These are phyloP conservation scores for Helicoverpa assulta DNA, from an alignment of 2,888 invertebrate genomes.

Conservation along the genomic window DNA sequence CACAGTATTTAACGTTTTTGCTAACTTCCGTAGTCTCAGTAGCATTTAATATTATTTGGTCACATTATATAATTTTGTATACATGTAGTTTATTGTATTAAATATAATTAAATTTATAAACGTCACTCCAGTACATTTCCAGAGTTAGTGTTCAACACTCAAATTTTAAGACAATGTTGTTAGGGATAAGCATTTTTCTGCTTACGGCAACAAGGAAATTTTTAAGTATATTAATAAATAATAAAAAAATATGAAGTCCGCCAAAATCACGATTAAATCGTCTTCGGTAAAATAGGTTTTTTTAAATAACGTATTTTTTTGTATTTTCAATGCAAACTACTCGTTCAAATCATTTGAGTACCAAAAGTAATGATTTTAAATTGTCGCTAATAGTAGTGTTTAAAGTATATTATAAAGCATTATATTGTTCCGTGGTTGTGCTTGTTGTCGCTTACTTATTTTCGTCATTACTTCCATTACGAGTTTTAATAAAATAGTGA, in stretches of 20 bases:
- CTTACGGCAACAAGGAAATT: conserved; percentile 12
- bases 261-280: conserved; percentile 19
- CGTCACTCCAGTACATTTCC: conserved; percentile 60
- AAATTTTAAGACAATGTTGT: conserved; percentile 32
- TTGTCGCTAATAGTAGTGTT: conserved; percentile 31
- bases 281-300: conserved; percentile 14
- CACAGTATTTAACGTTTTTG: conserved; percentile 54
- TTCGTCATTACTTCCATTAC: conserved; percentile 40
- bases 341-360: conserved; percentile 47
- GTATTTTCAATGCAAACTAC: conserved; percentile 18
- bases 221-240: conserved; percentile 13
- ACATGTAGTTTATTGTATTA: conserved; percentile 49
- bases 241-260: not conserved
- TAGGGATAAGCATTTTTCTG: conserved; percentile 33
- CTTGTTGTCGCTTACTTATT: conserved; percentile 51
- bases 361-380: conserved; percentile 47
- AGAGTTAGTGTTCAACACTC: conserved; percentile 52
- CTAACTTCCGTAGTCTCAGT: conserved; percentile 48
- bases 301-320: conserved; percentile 16
- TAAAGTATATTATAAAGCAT: conserved; percentile 36
- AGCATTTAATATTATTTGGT: conserved; percentile 50
- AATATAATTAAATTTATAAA: conserved; percentile 36
- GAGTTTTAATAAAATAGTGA: conserved; percentile 9
- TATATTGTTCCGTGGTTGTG: conserved; percentile 67
- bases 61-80: conserved; percentile 47